These are phyloP conservation scores for Cordylochernes scorpioides DNA, from an alignment of 2,888 invertebrate genomes.

Conservation along the genomic window DNA sequence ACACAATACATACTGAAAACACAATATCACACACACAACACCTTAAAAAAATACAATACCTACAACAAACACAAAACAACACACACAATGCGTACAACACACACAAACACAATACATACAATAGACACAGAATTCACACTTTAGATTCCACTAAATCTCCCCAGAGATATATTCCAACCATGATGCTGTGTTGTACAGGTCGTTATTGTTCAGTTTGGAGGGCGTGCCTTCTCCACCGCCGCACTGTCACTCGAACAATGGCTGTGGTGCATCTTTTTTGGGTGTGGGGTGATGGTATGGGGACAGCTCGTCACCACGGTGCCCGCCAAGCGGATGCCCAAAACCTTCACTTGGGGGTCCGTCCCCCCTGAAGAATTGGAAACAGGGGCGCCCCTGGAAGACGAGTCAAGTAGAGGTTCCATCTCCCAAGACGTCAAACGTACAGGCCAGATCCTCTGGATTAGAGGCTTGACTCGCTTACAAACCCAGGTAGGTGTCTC, in stretches of 20 bases:
- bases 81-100: too few species aligned
- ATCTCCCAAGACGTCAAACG: conserved; percentile 71
- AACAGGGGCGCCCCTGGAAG: conserved; percentile 44
- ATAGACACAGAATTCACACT: too few species aligned
- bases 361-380: conserved; percentile 56
- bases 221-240: conserved; percentile 84
- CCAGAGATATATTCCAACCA: too few species aligned
- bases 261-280: conserved; percentile 96
- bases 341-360: conserved; percentile 55
- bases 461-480: conserved; percentile 66
- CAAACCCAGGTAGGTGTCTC: conserved; percentile 30
- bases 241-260: conserved; percentile 79
- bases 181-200: too few species aligned
- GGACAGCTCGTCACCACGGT: conserved; percentile 83
- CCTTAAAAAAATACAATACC: too few species aligned
- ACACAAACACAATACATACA: too few species aligned
- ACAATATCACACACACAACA: too few species aligned
- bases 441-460: conserved; percentile 97
- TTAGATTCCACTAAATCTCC: too few species aligned
- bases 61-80: too few species aligned
- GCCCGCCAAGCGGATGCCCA: conserved; percentile 83
- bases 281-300: conserved; percentile 83
- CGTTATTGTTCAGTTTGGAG: conserved; percentile 83
- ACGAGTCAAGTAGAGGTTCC: conserved; percentile 51
- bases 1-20: too few species aligned